Evolutionary conservation across 2,888 invertebrate genomes (phyloP), one percentile per base, ranked within the genome.

Genomic region (Eupithecia subumbrata): DNA sequence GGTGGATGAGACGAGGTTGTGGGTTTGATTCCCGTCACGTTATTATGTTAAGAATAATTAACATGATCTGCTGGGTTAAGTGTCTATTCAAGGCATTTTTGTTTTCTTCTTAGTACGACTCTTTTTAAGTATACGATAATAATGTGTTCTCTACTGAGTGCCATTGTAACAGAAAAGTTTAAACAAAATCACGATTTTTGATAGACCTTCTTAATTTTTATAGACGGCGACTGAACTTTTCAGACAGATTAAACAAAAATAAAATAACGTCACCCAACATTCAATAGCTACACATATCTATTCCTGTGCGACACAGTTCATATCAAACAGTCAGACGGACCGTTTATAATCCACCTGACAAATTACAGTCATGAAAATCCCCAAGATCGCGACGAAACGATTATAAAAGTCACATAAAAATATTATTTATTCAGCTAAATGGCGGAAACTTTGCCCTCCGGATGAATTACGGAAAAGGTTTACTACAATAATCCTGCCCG

Each of bases 351-450:
- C 74, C 71, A 22, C 40, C 71, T 74, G 74, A 76, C 71, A 76
- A 76, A 76, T 76, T 25, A 69, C 56, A 60, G 18, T 64, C 73
- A 37, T 76, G 52, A 76, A 74, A 72, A 74, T 71, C 52, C 43
- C 52, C 48, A 67, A 40, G 64, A 70, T 66, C 37, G 37, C 60
- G 34, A 37, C 14, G 60, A 14, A 45, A 22, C 56, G n/a, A 67
- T 72, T 67, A 73, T 68, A 78, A 78, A 79, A 74, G 72, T 77
- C 75, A 60, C 70, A 74, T 79, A 71, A 79, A 79, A 79, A 71
- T 75, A 76, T 75, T 74, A 76, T 76, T 76, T 76, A 76, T 76
- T 22, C 67, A 37, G 5, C 34, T 67, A 72, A 69, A 68, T 73
- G 70, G 25, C 72, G 48, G 69, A 72, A 75, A 30, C 22, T 18